Conservation (phyloP, 1,140 invertebrate genomes). For the Procambarus clarkii region DNA sequence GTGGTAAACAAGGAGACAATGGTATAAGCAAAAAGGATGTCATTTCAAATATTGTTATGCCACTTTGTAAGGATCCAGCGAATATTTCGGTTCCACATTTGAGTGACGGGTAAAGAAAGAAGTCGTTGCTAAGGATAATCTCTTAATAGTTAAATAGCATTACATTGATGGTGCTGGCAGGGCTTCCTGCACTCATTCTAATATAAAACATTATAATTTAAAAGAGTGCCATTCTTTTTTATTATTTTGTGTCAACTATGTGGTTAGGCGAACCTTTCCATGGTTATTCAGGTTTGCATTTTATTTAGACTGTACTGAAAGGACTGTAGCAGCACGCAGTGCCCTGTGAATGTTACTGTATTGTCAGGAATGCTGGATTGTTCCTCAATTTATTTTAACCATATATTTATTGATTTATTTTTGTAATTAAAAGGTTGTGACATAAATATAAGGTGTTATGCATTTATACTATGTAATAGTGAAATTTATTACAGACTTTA, state of each 20-base stretch:
- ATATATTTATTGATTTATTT: background rate
- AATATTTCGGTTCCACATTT: conserved; percentile 23
- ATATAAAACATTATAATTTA: background rate
- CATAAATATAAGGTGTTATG: background rate
- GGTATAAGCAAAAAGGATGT: background rate
- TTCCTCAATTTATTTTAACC: background rate
- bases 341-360: background rate
- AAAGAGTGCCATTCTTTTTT: background rate
- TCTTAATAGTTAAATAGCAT: background rate
- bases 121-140: background rate
- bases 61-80: conserved; percentile 14
- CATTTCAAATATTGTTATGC: background rate
- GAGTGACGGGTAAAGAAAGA: conserved; percentile 32
- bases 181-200: background rate
- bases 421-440: background rate
- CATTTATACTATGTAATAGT: background rate
- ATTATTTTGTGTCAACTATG: background rate
- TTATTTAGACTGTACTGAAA: background rate
- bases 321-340: background rate
- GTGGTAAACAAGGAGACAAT: background rate
- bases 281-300: background rate
- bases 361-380: background rate
- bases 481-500: background rate
- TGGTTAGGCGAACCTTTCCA: background rate
- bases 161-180: background rate